Evolutionary conservation across 2,888 invertebrate species (phyloP).

Genomic region (Hyppa rectilinea): DNA sequence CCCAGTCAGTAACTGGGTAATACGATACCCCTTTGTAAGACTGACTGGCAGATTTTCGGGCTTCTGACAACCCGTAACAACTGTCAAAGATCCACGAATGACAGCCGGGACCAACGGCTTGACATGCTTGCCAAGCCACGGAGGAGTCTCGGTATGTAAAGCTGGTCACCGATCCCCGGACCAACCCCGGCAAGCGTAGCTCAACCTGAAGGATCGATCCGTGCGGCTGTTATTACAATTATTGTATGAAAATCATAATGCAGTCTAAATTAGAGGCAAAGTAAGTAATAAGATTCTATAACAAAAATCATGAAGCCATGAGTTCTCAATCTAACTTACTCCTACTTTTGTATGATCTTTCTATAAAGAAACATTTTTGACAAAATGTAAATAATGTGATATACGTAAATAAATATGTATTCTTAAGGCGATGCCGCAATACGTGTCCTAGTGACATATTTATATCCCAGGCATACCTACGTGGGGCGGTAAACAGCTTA

Average conservation of each 20-base stretch:
- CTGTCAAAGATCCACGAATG: too few relatives aligned
- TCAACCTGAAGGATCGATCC: too few relatives aligned
- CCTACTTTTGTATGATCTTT: constrained; percentile 8
- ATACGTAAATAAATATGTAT: constrained; percentile 43
- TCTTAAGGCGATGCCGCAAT: constrained; percentile 4
- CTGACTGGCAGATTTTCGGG: too few relatives aligned
- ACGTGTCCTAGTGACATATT: constrained; percentile 38
- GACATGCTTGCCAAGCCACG: too few relatives aligned
- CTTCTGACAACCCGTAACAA: too few relatives aligned
- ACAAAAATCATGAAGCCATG: background rate
- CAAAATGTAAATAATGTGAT: constrained; percentile 21
- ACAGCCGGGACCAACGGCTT: too few relatives aligned
- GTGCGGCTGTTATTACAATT: too few relatives aligned
- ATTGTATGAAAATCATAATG: background rate
- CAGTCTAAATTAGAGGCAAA: background rate
- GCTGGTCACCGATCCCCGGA: too few relatives aligned
- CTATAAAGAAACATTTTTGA: constrained; percentile 20
- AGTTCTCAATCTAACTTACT: background rate
- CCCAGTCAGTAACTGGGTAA: too few relatives aligned
- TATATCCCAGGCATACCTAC: constrained; percentile 7
- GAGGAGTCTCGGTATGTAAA: too few relatives aligned
- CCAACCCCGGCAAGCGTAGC: too few relatives aligned
- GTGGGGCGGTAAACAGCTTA: constrained; percentile 1
- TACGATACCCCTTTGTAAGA: too few relatives aligned
- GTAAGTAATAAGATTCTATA: background rate